Base-by-base conservation (phyloP, 1,140 invertebrate species). In the Cotesia typhae region DNA sequence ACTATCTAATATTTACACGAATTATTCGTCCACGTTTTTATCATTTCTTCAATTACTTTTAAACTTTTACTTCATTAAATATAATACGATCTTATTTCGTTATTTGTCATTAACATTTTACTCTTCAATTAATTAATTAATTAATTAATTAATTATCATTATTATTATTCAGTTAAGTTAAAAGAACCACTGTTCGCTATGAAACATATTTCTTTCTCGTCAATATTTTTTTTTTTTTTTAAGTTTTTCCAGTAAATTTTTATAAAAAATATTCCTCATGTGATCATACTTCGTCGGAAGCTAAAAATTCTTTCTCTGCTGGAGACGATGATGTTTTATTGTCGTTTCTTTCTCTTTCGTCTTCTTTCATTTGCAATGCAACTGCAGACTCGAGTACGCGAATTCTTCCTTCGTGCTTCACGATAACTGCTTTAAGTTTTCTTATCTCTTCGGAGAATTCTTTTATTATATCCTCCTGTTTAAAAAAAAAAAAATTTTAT, bases 381-480 rank as follows among this genome's bases (percentile, higher is more conserved):
- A 88, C 87, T 9, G 88, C 88, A 1, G 91, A 90, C 79, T 95
- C 93, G 7, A 95, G 81, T 10, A 92, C 89, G 68, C 92, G 87
- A 80, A 95, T 94, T 73, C 96, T 90, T 76, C 95, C 95, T 85
- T 98, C 96, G 82, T 98, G 96, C 80, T 97, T 97, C 3, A 98
- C 93, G 75, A 98, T 94, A 80, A 97, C 94, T 3, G 95, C 92
- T 83, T 98, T 98, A 70, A 98, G 87, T 83, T 96, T 96, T 60
- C 95, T 90, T 76, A 96, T 94, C 83, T 96, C 94, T 77, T 94
- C 92, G 38, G 91, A 89, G 73, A 95, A 92, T 79, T 96, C 95
- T 76, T 96, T 94, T 10, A 96, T 84, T 72, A 91, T 88, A 72
- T 92, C 91, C 65, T 90, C 88, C 89, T 91, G 67, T 1, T 28